Evolutionary conservation across 2,113 vertebrate genomes (phyloP), one percentile per base, ranked within the genome.

Genomic region (Melanotaenia duboulayi): DNA sequence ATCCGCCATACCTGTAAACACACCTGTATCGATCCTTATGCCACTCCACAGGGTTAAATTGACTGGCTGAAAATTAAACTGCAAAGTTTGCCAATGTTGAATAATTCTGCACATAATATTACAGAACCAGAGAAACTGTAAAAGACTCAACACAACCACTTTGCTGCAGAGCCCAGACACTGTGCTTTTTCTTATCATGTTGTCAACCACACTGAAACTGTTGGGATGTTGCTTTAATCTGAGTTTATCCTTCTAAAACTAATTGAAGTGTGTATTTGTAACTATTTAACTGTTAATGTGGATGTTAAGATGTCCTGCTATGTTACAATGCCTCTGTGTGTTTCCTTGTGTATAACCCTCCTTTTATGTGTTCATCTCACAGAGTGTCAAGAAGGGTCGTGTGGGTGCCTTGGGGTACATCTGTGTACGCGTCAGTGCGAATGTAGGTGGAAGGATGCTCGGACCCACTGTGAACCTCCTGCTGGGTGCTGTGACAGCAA

Each of bases 121-220:
- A 54, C 23, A 28, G 52, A 25, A 55, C 1, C 23, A 71, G 49
- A 40, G 19, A 14, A 51, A 51, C n/a, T 39, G 22, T 39, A 70
- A 51, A 22, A 68, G 24, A 71, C 39, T 59, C 16, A 55, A 19
- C 24, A 65, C 28, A 73, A 20, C 25, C 56, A 9, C 55, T 95
- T 94, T 95, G 92, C 94, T 92, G 91, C 92, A 90, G 28, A 80
- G 93, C 13, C 51, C 23, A 91, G 90, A 94, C 90, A 65, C 32
- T 28, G 92, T 54, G 77, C 48, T 80, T 82, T 82, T 83, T 89
- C 81, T 85, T 74, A 49, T 57, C 48, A 93, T 90, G 93, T 86
- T 90, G 90, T 89, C 39, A 17, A 58, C 48, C 9, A 11, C 4
- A 76, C 20, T 71, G 83, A 90, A 91, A 91, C 83, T 81, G 83